Conservation (phyloP, 2,797 vertebrate species). For the Chromobotia macracanthus region DNA sequence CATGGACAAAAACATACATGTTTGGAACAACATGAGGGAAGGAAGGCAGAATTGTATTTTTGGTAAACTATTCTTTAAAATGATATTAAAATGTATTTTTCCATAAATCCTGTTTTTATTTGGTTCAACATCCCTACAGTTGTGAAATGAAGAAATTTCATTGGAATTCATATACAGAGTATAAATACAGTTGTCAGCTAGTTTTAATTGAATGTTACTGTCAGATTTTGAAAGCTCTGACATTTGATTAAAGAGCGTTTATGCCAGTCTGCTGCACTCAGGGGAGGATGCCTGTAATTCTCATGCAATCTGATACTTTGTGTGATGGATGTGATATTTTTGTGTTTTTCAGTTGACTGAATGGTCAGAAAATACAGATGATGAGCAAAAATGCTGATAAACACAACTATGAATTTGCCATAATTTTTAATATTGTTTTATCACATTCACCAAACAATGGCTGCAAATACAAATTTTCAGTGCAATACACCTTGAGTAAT, state of each 20-base stretch:
- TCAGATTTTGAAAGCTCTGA: slow-evolving; percentile 74
- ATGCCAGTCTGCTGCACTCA: slow-evolving; percentile 69
- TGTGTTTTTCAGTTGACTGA: slow-evolving; percentile 58
- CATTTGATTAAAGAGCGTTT: slow-evolving; percentile 79
- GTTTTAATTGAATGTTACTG: slow-evolving; percentile 68
- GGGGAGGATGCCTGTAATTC: slow-evolving; percentile 62
- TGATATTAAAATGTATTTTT: slow-evolving; percentile 29
- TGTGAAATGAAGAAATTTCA: slow-evolving; percentile 27
- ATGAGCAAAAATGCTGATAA: slow-evolving; percentile 10
- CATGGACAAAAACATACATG: background rate
- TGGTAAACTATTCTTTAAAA: background rate
- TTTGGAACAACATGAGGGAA: background rate
- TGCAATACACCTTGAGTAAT: slow-evolving; percentile 16
- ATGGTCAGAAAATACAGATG: slow-evolving; percentile 44
- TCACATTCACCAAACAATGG: background rate
- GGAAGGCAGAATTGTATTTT: background rate
- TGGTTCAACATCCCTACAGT: slow-evolving; percentile 61
- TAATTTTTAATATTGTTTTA: slow-evolving; percentile 22
- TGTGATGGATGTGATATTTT: slow-evolving; percentile 62
- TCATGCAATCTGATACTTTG: slow-evolving; percentile 61
- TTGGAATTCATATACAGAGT: slow-evolving; percentile 1
- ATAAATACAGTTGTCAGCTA: slow-evolving; percentile 35
- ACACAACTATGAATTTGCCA: background rate
- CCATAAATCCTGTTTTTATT: slow-evolving; percentile 26
- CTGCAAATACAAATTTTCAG: slow-evolving; percentile 1